Evolutionary conservation across 2,888 invertebrate genomes (phyloP), one percentile per base, ranked within the genome.

Genomic region (Gymnosoma rotundatum): DNA sequence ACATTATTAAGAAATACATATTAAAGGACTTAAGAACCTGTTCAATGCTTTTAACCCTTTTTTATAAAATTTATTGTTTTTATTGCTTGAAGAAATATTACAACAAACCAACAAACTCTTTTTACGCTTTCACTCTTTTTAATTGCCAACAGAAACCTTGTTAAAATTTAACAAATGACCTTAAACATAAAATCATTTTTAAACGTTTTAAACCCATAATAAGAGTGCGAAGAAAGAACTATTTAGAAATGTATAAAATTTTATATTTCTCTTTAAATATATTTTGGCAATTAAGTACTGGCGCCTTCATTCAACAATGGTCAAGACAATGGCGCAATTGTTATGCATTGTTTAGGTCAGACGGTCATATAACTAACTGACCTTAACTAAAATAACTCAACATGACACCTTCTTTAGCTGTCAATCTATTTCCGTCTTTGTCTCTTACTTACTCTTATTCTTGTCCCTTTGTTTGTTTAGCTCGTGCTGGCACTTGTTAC

Each of bases 231-330:
- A 12, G 14, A 14, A 7, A 54, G 21, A 50, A 21, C 8, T 42
- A 14, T 4, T 48, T 21, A 0, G 9, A 48, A 48, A 14, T 42
- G 4, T 7, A 42, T 7, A 42, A 42, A 12, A 42, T 42, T 42
- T 2, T 42, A 42, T 42, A 42, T 42, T 48, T 36, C n/a, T 21
- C 48, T 16, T 3, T 48, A 56, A 56, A 9, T 56, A 16, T 20
- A 16, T 16, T 85, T 85, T 5, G 78, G 86, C 87, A 88, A 89
- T 89, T 89, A 89, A 87, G 80, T 87, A 85, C 87, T 89, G 90
- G 89, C 89, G 89, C 90, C 89, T 88, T 76, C 86, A 86, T 79
- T 78, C 83, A 85, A 78, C 83, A 83, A 84, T 83, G 58, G 54
- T 36, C 86, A 75, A 85, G 12, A 78, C 73, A 87, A 86, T 88